Base-by-base conservation (phyloP, 2,888 invertebrate genomes). In the Napeogenes inachia region DNA sequence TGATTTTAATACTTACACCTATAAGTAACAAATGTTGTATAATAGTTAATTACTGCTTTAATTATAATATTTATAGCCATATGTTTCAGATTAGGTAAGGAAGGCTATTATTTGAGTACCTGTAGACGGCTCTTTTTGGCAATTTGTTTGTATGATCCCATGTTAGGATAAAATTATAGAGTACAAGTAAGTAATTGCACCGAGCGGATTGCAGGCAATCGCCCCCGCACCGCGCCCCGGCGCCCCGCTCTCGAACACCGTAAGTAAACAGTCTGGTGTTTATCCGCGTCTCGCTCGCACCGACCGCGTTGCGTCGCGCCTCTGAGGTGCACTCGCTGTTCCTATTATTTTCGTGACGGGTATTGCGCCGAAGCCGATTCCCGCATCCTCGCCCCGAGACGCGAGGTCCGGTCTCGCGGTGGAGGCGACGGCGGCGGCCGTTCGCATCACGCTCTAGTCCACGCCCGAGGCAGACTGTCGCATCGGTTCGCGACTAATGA, bases 331-430 rank as follows among this genome's bases (percentile, higher is more conserved):
- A 90, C 89, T 90, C 88, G 81, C 84, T 84, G 89, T 88, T 90
- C 89, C 89, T 89, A 90, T 90, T 90, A 90, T 90, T 90, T 90
- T 90, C 88, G 89, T 90, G 89, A 89, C 89, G 89, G 89, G 89
- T 89, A 89, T 89, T 89, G 89, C 91, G 91, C 89, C 88, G 87
- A 89, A 90, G 86, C 87, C 88, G 87, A 88, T 89, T 89, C 89
- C 88, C 89, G 89, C 88, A 88, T 89, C 88, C 91, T 88, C 89
- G 87, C 88, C 86, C 87, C 87, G 87, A 86, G 89, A 86, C 87
- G 87, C 87, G 85, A 88, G 84, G 89, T 88, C 88, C 88, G 88
- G 89, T 88, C 89, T 83, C 88, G 88, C 84, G 85, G 87, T 85
- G 87, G 74, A 73, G 74, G 87, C 86, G 88, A 87, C 85, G 87